Evolutionary conservation across 1,140 invertebrate species (phyloP), one percentile per base, ranked within the genome.

Genomic region (Drosophila ananassae): DNA sequence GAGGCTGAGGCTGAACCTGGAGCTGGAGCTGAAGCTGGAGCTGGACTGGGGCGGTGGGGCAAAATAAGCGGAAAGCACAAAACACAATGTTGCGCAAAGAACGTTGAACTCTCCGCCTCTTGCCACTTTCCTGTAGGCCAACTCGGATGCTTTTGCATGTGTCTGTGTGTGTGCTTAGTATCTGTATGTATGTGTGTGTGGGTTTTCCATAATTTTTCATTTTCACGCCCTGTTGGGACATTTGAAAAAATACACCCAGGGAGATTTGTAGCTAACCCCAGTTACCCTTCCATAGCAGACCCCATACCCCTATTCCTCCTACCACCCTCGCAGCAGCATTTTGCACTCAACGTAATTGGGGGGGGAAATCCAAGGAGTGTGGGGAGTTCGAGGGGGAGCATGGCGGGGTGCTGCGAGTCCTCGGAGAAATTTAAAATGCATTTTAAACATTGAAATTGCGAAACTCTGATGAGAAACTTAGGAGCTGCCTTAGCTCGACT

Each of bases 31-130:
- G 34, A 17, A 37, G 48, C 9, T 9, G 34, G 37, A 6, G 13
- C 30, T 59, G 46, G 41, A 37, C 25, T 47, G 57, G 64, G 68
- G 77, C 67, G 62, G 72, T 62, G 73, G 66, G 68, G 82, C 52
- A 85, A 85, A 85, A 85, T 77, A 81, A 85, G 81, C 81, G 81
- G 81, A 85, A 85, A 85, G 82, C 83, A 89, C 83, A 89, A 87
- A 87, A 87, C 83, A 87, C 82, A 87, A 87, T 87, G 82, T 87
- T 87, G 82, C 80, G 82, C 82, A 87, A 87, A 87, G 82, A 87
- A 87, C 82, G 82, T 87, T 87, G 82, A 87, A 87, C 82, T 89
- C 83, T 53, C 78, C 56, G 58, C 77, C 73, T 56, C 56, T 48
- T 63, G 53, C 61, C 61, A 47, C 61, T 48, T 57, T 63, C 13